Base-by-base conservation (phyloP, 2,113 vertebrate species). In the Thamnaconus septentrionalis region DNA sequence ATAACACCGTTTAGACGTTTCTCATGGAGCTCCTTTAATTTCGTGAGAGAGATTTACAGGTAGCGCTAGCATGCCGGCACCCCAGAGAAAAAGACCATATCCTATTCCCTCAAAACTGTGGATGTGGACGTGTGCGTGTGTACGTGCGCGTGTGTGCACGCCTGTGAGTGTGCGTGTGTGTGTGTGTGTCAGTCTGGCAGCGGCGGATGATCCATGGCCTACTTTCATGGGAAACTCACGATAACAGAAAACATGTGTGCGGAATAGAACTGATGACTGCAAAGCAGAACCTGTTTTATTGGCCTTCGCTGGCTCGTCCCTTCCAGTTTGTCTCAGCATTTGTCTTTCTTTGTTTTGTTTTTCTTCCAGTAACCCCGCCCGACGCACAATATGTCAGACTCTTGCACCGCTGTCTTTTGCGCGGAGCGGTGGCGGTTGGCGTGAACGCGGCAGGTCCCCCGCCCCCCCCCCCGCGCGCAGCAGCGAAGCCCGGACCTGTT, bases 231-330 rank as follows among this genome's bases (percentile, higher is more conserved):
- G 71, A 77, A 82, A 53, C 51, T 54, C 41, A 3, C 4, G 56
- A 18, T 80, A 85, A 81, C 56, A 41, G 62, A 71, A 80, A 73
- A 79, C 50, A 71, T 80, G 76, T 5, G 42, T 0, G 9, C 39
- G 12, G 11, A 71, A 67, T 49, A 61, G 45, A 72, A 53, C 1
- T 31, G 18, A 11, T 43, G 5, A 43, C 64, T 61, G 18, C 31
- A 50, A 3, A 49, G 9, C 18, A 41, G 61, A 59, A 69, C 40
- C 55, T 71, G 11, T 64, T 69, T 75, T 59, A 65, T 53, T 53
- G 12, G 53, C 56, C 57, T 8, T 4, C 4, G 9, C 44, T 61
- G 42, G 18, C 18, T 31, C 18, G 1, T 31, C 18, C 18, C 2
- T 31, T 31, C 18, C 18, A 31, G 18, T 31, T 31, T 31, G 18